Evolutionary conservation across 2,113 vertebrate genomes (phyloP).

Genomic region (Neogale vison): DNA sequence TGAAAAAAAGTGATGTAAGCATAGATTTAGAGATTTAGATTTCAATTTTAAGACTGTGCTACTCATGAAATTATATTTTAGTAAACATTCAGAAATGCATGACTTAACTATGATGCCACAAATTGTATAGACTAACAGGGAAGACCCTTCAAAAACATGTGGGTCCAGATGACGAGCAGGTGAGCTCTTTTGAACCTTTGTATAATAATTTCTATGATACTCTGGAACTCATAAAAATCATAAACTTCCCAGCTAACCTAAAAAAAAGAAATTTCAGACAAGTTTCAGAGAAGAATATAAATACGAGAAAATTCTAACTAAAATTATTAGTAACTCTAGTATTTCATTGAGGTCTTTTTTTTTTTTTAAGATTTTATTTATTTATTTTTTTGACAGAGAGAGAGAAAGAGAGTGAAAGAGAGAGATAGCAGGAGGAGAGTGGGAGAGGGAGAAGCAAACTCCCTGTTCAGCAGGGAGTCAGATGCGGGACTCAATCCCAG

Average conservation of each 20-base stretch:
- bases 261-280: background rate
- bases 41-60: background rate
- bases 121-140: background rate
- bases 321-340: background rate
- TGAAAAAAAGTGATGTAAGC: background rate
- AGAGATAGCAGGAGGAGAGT: background rate
- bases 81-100: background rate
- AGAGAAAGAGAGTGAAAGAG: background rate
- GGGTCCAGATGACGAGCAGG: background rate
- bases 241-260: background rate
- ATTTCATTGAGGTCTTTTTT: background rate
- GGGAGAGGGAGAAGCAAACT: background rate
- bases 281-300: slow-evolving; percentile 28
- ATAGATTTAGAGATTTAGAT: background rate
- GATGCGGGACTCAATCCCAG: background rate
- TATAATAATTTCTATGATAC: background rate
- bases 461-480: background rate
- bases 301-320: background rate
- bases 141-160: background rate
- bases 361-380: background rate
- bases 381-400: background rate
- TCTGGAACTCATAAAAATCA: background rate
- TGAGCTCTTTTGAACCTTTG: background rate
- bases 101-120: background rate
- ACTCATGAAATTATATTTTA: background rate